Evolutionary conservation across 2,113 vertebrate species (phyloP).

Genomic region (Paracanthobrama guichenoti): DNA sequence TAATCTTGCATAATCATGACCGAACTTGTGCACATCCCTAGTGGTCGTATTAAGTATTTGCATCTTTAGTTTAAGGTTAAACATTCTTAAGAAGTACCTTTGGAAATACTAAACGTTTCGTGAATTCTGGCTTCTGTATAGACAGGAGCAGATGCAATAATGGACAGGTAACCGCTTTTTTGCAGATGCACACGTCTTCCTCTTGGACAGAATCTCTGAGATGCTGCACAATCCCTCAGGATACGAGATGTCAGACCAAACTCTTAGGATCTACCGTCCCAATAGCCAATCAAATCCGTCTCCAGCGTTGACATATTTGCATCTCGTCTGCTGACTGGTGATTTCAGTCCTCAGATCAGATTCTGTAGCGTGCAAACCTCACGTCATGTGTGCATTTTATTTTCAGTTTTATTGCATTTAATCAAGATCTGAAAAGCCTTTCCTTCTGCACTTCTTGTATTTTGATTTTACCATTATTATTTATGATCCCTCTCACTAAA

Average conservation of each 20-base stretch:
- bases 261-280: background rate
- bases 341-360: conserved; percentile 13
- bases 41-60: no score
- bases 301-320: background rate
- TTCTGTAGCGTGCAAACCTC: conserved; percentile 7
- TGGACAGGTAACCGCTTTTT: no score
- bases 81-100: no score
- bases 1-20: no score
- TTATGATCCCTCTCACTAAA: background rate
- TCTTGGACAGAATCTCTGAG: conserved; percentile 12
- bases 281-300: background rate
- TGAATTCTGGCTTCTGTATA: no score
- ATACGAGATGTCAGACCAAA: background rate
- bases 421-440: background rate
- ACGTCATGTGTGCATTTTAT: no score
- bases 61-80: no score
- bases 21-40: no score
- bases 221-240: background rate
- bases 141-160: no score
- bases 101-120: no score
- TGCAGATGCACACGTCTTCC: no score
- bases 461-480: background rate
- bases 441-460: background rate
- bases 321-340: background rate
- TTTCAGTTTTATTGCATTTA: background rate